Percentiles rank a stretch among this genome's conserved stretches.
Evolutionary conservation across 2,113 vertebrate species (phyloP).

Genomic region (Hydropotes inermis): DNA sequence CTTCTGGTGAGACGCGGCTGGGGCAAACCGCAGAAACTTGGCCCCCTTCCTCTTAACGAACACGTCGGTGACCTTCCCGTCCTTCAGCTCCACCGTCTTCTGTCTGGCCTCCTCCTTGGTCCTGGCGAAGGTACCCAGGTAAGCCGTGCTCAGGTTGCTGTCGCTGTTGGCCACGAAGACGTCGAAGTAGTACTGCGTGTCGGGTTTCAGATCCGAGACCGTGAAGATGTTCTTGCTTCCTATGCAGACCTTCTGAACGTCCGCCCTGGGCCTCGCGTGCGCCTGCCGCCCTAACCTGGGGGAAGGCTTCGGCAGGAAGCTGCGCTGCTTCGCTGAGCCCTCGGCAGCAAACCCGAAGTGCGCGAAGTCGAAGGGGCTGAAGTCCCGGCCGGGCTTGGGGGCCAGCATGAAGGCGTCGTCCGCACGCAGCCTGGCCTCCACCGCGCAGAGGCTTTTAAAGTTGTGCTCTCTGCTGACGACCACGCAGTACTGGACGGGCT

Average conservation of each 20-base stretch:
- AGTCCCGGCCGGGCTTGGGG: constrained; percentile 94
- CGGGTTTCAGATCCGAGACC: constrained; percentile 92
- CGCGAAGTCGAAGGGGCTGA: constrained; percentile 96
- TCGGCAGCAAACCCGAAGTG: constrained; percentile 94
- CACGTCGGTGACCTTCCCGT: constrained; percentile 92
- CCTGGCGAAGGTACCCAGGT: constrained; percentile 95
- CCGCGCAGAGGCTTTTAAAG: constrained; percentile 97
- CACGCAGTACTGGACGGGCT: constrained; percentile 95
- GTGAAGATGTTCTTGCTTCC: constrained; percentile 98
- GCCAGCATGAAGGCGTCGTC: constrained; percentile 94
- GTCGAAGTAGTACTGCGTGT: constrained; percentile 97
- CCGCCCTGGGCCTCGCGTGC: constrained; percentile 82
- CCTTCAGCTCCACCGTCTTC: constrained; percentile 94
- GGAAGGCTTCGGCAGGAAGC: constrained; percentile 76
- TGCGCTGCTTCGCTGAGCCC: constrained; percentile 84
- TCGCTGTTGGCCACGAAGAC: constrained; percentile 92
- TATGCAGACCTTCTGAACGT: constrained; percentile 93
- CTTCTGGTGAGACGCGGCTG: constrained; percentile 94
- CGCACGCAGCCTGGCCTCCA: constrained; percentile 88
- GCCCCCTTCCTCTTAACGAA: constrained; percentile 94
- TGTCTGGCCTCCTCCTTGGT: constrained; percentile 95
- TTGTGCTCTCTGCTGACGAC: constrained; percentile 98
- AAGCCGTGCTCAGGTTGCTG: constrained; percentile 94
- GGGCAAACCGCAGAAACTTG: constrained; percentile 94
- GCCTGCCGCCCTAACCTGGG: constrained; percentile 84